A percentile compares a stretch with the other conserved stretches of the same genome.
These are phyloP conservation scores for Rhorus exstirpatorius DNA, from an alignment of 2,888 invertebrate genomes.

Conservation along the genomic window DNA sequence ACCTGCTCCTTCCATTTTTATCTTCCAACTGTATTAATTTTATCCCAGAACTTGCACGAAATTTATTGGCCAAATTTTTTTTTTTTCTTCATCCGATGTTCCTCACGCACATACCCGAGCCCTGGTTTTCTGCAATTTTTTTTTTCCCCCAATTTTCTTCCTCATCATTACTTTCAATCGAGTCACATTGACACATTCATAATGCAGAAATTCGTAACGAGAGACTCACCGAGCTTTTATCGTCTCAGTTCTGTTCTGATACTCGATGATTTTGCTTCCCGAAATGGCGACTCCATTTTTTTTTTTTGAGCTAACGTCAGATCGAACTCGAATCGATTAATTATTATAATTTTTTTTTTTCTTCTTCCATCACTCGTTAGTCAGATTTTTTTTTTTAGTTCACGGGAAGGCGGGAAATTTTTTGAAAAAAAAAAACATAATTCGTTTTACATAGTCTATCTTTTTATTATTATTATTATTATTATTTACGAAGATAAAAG, in stretches of 20 bases:
- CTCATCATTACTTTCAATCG: too few species aligned
- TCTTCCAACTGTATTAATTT: too few species aligned
- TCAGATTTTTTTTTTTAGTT: constrained; percentile 35
- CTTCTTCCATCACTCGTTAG: background rate
- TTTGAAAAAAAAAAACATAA: constrained; percentile 16
- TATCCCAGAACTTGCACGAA: too few species aligned
- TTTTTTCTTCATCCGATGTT: too few species aligned
- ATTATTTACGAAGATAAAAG: constrained; percentile 76
- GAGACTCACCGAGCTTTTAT: constrained; percentile 30
- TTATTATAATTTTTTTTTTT: background rate
- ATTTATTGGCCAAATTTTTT: too few species aligned
- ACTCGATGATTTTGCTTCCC: constrained; percentile 72
- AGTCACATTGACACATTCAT: background rate
- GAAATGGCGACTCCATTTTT: constrained; percentile 71
- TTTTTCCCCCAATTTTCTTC: too few species aligned
- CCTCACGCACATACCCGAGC: background rate
- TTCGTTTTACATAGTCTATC: constrained; percentile 75
- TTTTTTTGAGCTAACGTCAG: constrained; percentile 54
- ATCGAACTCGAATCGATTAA: constrained; percentile 2
- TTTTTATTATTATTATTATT: constrained; percentile 22
- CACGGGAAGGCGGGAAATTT: background rate
- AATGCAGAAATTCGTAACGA: too few species aligned
- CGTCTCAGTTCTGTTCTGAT: constrained; percentile 15
- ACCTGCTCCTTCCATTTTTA: constrained; percentile 59
- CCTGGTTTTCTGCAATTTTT: background rate